Evolutionary conservation across 1,140 invertebrate genomes (phyloP).

Genomic region (Solen grandis): DNA sequence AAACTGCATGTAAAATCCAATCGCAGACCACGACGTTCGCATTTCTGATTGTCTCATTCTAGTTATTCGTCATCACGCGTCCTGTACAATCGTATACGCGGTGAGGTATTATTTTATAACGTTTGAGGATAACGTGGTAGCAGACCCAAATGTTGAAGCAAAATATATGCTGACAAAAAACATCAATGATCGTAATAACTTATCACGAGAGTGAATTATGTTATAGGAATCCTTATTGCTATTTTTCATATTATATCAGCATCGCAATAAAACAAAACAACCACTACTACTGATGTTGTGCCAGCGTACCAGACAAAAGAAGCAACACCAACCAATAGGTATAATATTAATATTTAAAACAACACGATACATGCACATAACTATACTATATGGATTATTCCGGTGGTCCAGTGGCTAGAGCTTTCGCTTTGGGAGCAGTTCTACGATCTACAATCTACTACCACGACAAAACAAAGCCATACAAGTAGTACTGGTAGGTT

Average conservation of each 20-base stretch:
- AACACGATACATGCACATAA: neutral
- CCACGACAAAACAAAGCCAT: too few relatives aligned
- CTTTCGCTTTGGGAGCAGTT: too few relatives aligned
- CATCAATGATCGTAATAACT: slow-evolving; percentile 70
- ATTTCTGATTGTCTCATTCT: slow-evolving; percentile 76
- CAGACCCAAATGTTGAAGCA: slow-evolving; percentile 58
- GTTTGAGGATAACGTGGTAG: slow-evolving; percentile 37
- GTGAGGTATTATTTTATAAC: slow-evolving; percentile 55
- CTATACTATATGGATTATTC: neutral
- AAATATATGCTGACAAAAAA: slow-evolving; percentile 59
- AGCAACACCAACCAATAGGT: too few relatives aligned
- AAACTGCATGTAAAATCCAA: neutral
- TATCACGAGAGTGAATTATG: slow-evolving; percentile 75
- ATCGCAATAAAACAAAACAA: neutral
- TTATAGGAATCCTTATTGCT: slow-evolving; percentile 23
- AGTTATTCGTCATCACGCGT: slow-evolving; percentile 73
- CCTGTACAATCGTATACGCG: slow-evolving; percentile 72
- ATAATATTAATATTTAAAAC: neutral
- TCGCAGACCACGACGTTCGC: slow-evolving; percentile 69
- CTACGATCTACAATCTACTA: too few relatives aligned
- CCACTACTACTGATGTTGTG: too few relatives aligned
- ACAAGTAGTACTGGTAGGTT: too few relatives aligned
- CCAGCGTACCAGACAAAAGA: too few relatives aligned
- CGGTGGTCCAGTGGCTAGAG: too few relatives aligned
- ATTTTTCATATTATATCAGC: neutral